Conservation (phyloP, 2,113 vertebrate genomes). For the Phocoena phocoena region DNA sequence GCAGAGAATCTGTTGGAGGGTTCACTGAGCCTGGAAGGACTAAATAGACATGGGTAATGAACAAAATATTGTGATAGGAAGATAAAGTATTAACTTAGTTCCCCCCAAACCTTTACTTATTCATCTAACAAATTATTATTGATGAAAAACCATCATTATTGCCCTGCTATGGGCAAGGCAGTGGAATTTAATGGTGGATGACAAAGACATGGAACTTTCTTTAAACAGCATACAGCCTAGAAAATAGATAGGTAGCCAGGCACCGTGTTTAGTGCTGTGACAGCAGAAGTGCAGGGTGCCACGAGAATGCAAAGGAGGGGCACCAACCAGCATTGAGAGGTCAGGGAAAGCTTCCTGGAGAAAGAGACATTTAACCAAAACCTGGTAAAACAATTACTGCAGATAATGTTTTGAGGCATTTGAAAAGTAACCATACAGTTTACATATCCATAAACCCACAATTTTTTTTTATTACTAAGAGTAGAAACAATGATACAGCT, state of each 20-base stretch:
- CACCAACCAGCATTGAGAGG: background rate
- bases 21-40: background rate
- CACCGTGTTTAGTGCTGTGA: fast-evolving
- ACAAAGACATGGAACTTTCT: background rate
- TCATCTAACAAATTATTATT: background rate
- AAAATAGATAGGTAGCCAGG: background rate
- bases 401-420: background rate
- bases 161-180: background rate
- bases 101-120: background rate
- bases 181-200: background rate
- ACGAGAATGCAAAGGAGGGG: fast-evolving
- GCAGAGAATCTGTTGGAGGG: background rate
- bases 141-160: background rate
- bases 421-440: background rate
- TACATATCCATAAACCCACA: background rate
- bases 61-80: background rate
- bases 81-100: background rate
- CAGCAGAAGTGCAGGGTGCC: fast-evolving
- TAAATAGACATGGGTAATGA: background rate
- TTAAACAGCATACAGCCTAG: background rate
- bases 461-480: background rate
- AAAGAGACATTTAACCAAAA: background rate
- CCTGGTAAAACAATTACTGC: background rate
- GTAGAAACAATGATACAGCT: background rate
- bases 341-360: background rate